Base-by-base conservation (phyloP, 2,113 vertebrate species). In the Megaleporinus macrocephalus region DNA sequence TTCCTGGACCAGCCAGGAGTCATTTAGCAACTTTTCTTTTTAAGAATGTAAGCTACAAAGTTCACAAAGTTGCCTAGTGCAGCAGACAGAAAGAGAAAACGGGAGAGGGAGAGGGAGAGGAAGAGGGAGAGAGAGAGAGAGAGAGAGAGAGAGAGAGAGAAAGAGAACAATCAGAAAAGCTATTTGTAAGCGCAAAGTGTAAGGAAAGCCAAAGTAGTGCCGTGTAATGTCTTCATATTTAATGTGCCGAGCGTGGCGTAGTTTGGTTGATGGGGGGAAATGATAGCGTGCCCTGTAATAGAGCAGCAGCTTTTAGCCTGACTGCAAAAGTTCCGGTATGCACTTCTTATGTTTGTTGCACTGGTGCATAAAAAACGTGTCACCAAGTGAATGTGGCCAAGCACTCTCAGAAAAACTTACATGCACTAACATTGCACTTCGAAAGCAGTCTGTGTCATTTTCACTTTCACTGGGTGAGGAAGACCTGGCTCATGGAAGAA, bases 301-400 rank as follows among this genome's bases (percentile, higher is more conserved):
- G 57, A 73, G 78, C 86, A 85, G 84, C 80, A 84, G 87, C 88
- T 90, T 86, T 89, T 84, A 84, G 87, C 81, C 80, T 79, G 44
- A 86, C 80, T 55, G 61, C 73, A 79, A 83, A 86, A 88, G 87
- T 89, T 87, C 88, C 74, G 53, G 87, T 91, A 91, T 92, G 92
- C 92, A 90, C 87, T 92, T 93, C 87, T 90, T 79, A 53, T 93
- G 92, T 93, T 92, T 89, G 88, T 88, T 90, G 90, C 91, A 92
- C 81, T 68, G 86, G 89, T 87, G 90, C 90, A 88, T 92, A 85
- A 92, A 93, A 91, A 44, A 70, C 83, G 26, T 78, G 87, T 87
- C 79, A 69, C 79, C 24, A 63, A 81, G 88, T 85, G 80, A 88
- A 20, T 74, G 73, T 84, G 80, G 78, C 88, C 76, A 5, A 81